Evolutionary conservation across 1,140 invertebrate genomes (phyloP), one percentile per base, ranked within the genome.

Genomic region (Anastrepha obliqua): DNA sequence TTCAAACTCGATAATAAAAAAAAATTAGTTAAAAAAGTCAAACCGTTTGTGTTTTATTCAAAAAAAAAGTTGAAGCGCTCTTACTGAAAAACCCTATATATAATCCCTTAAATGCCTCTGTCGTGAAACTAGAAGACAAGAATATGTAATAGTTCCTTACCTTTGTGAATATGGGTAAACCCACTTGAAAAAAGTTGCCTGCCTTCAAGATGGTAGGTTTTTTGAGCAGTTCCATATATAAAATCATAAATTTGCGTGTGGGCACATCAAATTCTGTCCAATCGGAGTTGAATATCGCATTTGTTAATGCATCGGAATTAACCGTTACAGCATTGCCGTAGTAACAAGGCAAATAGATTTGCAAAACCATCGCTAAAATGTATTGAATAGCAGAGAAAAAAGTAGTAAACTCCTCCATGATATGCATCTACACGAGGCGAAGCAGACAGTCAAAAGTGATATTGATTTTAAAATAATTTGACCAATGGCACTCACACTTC

Each of bases 171-270:
- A 91, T 91, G 2, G 91, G 91, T 42, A 92, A 65, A 20, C 91
- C 91, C 62, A 92, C 88, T 67, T 90, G 89, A n/a, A 92, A 92
- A 62, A 91, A 92, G 81, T 89, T 89, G 0, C 89, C 91, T 15
- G 91, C 90, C 17, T 87, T 89, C 20, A 92, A 89, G 55, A 78
- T 88, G 0, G 91, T 90, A 0, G 91, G 91, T 0, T 42, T 86
- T 59, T 92, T 92, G 0, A 92, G 70, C 29, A 91, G 89, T 62
- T 92, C 91, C 91, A 92, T 91, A 70, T 92, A 92, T 0, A 89
- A n/a, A 42, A 89, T 90, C 2, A 92, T 89, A 2, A 92, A 42
- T 55, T 89, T 91, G 0, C 91, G 88, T 3, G 87, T 89, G 1
- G 60, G 42, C 0, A 88, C 39, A 0, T 67, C 39, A 67, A 88